These are phyloP conservation scores for Bellardia bayeri DNA, from an alignment of 2,888 invertebrate species.

Conservation along the genomic window DNA sequence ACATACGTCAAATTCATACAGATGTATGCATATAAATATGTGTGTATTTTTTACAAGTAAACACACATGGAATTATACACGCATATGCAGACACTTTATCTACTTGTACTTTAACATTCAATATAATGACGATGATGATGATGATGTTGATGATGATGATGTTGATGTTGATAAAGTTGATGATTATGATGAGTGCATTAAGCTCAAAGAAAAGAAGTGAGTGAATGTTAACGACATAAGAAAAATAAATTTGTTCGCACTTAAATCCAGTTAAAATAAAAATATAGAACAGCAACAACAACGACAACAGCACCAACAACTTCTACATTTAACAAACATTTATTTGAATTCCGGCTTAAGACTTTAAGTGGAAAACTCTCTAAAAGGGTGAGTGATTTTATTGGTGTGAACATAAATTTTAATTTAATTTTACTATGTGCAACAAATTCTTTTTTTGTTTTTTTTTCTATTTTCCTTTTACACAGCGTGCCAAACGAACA, in stretches of 20 bases:
- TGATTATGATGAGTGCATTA: slow-evolving; percentile 65
- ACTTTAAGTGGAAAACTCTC: neutral
- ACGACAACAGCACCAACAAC: neutral
- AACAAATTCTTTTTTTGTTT: neutral
- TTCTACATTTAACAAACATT: slow-evolving; percentile 24
- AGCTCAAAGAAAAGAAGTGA: slow-evolving; percentile 1
- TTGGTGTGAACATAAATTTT: slow-evolving; percentile 45
- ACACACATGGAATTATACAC: neutral
- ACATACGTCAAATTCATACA: too few species aligned
- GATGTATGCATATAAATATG: too few species aligned
- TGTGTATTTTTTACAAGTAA: neutral
- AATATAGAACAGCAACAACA: neutral
- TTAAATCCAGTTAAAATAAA: slow-evolving; percentile 18
- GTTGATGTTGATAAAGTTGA: slow-evolving; percentile 49
- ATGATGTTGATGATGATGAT: neutral
- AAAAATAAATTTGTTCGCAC: slow-evolving; percentile 8
- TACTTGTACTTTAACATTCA: slow-evolving; percentile 18
- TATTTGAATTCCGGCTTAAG: slow-evolving; percentile 23
- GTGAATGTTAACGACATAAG: neutral
- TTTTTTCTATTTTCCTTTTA: neutral
- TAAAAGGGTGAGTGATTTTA: slow-evolving; percentile 19
- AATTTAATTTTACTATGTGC: slow-evolving; percentile 11
- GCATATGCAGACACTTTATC: slow-evolving; percentile 31
- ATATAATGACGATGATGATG: neutral
- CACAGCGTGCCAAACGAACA: neutral